Evolutionary conservation across 23 tunicate species (phyloP), one percentile per base, ranked within the genome.

Genomic region (Ascidia mentula): DNA sequence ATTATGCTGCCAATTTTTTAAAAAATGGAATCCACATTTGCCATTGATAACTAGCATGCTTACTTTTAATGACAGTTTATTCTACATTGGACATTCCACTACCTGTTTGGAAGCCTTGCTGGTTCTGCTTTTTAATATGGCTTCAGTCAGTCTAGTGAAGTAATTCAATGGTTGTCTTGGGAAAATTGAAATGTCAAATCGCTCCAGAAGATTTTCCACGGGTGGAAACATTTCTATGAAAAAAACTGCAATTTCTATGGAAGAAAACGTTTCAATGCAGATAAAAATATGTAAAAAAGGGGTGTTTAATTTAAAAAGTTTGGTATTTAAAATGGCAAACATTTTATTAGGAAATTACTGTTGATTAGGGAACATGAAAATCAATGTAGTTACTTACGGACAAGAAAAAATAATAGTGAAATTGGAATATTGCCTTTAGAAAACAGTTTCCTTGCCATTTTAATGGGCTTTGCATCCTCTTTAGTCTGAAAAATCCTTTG

Each of bases 361-460:
- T n/a, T n/a, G 15, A 42, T 3, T n/a, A n/a, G n/a, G n/a, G n/a
- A n/a, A n/a, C n/a, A n/a, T n/a, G n/a, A n/a, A n/a, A n/a, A n/a
- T n/a, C n/a, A n/a, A n/a, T n/a, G 22, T 5, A 5, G 7, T 5
- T 53, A 9, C 74, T 71, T 71, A 71, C 74, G 8, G 3, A 71
- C 31, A 3, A 71, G 12, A 71, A 34, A 18, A 2, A 71, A 22
- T n/a, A n/a, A n/a, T 36, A 71, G 38, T 34, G 74, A 36, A 71
- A 28, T 71, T 5, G 38, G 18, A 36, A 71, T 3, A 5, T 3
- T 3, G 4, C 32, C 35, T 34, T 28, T 6, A 20, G 24, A n/a
- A 71, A 71, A 36, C 31, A 71, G 39, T 36, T 71, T 36, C 39
- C 30, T 34, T 22, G 74, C 74, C 74, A 71, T 71, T 71, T 18